Percentiles rank a stretch among this genome's conserved stretches.
Evolutionary conservation across 2,113 vertebrate genomes (phyloP).

Genomic region (Cochlearius cochlearius): DNA sequence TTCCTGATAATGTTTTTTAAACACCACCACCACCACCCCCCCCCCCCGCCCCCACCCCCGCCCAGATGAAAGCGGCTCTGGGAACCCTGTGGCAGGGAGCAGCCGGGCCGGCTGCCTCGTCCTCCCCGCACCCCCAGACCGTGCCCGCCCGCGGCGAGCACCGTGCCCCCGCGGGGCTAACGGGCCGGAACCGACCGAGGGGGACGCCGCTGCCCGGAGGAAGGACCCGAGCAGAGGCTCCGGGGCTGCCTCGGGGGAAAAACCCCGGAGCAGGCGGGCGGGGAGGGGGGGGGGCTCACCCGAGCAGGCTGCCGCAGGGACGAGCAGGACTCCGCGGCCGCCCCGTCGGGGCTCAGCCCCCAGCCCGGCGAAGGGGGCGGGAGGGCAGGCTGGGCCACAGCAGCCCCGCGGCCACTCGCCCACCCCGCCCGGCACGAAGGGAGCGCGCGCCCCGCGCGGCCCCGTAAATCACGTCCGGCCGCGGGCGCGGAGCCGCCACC

Average conservation of each 20-base stretch:
- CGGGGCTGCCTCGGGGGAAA: accelerated
- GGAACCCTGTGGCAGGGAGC: background rate
- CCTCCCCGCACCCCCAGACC: background rate
- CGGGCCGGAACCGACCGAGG: background rate
- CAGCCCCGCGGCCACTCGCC: background rate
- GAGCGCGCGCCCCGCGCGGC: accelerated
- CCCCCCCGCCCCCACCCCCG: background rate
- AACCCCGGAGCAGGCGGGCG: too few relatives aligned
- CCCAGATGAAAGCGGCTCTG: conserved; percentile 11
- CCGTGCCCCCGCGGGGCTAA: background rate
- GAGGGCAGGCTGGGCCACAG: accelerated
- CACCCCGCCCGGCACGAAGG: background rate
- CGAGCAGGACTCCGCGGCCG: background rate
- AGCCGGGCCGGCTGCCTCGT: background rate
- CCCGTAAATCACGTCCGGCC: background rate
- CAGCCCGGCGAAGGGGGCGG: background rate
- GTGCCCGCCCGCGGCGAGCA: background rate
- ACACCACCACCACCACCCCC: too few relatives aligned
- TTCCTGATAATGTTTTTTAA: background rate
- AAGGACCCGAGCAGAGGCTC: background rate
- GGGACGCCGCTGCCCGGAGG: accelerated
- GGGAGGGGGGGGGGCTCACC: background rate
- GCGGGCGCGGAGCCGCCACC: background rate
- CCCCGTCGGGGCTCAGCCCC: too few relatives aligned
- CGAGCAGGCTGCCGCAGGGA: background rate